Evolutionary conservation across 2,113 vertebrate species (phyloP).

Genomic region (Hemiprocne comata): DNA sequence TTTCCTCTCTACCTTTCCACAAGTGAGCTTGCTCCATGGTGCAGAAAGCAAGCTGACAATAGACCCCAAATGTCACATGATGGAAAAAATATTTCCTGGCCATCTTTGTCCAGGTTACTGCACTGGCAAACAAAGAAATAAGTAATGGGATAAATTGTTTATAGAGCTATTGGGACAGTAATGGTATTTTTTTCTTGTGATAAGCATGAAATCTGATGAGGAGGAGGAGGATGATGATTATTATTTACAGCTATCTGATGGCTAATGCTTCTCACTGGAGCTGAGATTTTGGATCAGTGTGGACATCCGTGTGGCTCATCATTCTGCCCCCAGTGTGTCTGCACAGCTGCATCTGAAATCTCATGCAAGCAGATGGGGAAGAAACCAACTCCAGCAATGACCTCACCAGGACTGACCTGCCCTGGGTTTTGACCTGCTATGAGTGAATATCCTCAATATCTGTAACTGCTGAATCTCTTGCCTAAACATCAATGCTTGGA

Average conservation of each 20-base stretch:
- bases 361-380: background rate
- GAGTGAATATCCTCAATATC: background rate
- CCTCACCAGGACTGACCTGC: background rate
- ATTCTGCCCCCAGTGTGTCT: background rate
- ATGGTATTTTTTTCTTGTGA: background rate
- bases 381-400: background rate
- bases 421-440: background rate
- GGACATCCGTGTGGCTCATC: background rate
- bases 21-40: background rate
- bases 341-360: constrained; percentile 17
- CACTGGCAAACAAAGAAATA: background rate
- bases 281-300: background rate
- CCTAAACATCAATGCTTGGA: background rate
- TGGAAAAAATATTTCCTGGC: constrained; percentile 1
- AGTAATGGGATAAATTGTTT: background rate
- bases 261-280: background rate
- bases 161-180: background rate
- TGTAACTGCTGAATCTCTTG: background rate
- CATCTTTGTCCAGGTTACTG: background rate
- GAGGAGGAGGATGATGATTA: background rate
- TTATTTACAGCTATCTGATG: background rate
- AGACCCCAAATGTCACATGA: background rate
- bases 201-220: background rate
- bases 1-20: background rate
- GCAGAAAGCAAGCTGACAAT: background rate